A percentile compares a stretch with the other conserved stretches of the same genome.
phyloP scores from a whole-genome alignment of 2,113 vertebrate genomes.

The Chloebia gouldiae region DNA sequence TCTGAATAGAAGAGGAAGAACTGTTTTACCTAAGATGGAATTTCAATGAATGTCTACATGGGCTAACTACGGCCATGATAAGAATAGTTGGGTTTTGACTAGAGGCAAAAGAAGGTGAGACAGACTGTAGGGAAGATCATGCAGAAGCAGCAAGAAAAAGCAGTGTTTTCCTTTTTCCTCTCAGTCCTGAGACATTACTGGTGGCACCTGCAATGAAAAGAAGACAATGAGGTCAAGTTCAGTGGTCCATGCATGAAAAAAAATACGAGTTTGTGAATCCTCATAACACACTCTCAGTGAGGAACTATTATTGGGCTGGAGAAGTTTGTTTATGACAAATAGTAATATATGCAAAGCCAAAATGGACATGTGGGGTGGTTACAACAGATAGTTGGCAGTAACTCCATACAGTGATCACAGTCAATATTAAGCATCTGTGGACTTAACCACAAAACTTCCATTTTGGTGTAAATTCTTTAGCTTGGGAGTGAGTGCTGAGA shows the following conservation, averaged over 20 bases:
- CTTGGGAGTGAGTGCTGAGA: neutral
- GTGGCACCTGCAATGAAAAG: neutral
- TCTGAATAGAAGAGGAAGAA: neutral
- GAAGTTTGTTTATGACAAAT: neutral
- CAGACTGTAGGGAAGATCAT: neutral
- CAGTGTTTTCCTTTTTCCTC: neutral
- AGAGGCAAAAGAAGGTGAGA: neutral
- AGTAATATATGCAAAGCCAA: neutral
- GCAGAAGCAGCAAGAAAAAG: neutral
- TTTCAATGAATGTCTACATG: neutral
- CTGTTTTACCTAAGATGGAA: neutral
- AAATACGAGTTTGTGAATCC: neutral
- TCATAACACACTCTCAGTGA: neutral
- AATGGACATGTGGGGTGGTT: neutral
- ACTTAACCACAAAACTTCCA: neutral
- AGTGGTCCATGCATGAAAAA: neutral
- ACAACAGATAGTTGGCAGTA: neutral
- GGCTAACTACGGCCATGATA: neutral
- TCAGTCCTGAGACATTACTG: neutral
- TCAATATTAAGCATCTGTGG: neutral
- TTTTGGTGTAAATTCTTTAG: neutral
- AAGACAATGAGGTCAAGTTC: neutral
- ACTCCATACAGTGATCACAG: neutral
- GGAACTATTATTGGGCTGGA: neutral
- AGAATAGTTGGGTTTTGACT: neutral